Evolutionary conservation across 1,140 invertebrate genomes (phyloP), one percentile per base, ranked within the genome.

Genomic region (Lordiphosa clarofinis): DNA sequence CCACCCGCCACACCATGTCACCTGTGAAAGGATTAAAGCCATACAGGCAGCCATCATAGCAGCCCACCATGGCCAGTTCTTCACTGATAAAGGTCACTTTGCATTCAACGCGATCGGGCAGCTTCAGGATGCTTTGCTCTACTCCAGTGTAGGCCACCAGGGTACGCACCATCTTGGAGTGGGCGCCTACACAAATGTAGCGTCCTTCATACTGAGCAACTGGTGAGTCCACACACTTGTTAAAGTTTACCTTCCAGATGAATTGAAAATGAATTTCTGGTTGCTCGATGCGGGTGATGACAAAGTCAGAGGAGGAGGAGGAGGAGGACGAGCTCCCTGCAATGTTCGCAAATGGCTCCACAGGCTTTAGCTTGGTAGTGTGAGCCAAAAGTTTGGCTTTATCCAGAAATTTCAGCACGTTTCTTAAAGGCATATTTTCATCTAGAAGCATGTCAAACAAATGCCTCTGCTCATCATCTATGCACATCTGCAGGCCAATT

Each of bases 181-280:
- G 87, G 4, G 87, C 70, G 0, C 81, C 86, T n/a, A 88, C 76
- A 10, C 58, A 69, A 6, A 88, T 13, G 40, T 39, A 72, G 3
- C 49, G 58, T 46, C 76, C 81, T 55, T 88, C 67, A 56, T 59
- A 61, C 37, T 81, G 56, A 12, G 90, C 46, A 1, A 86, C 91
- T n/a, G 90, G 89, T 19, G 91, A 90, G 88, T 92, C 92, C 1
- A 92, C 84, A 76, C 92, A 92, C 73, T 92, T 92, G 39, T 78
- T 78, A 31, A 92, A 87, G 72, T 92, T 73, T 40, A 86, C 88
- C 50, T 86, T 89, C 90, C 90, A 92, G n/a, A 21, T 71, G 42
- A 3, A 56, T 21, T 79, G 60, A 28, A 78, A 66, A 2, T 68
- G 43, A 1, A 76, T 39, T 0, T 44, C 36, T 0, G 68, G 59